phyloP scores from a whole-genome alignment of 1,140 invertebrate genomes.

The Heterodera schachtii region DNA sequence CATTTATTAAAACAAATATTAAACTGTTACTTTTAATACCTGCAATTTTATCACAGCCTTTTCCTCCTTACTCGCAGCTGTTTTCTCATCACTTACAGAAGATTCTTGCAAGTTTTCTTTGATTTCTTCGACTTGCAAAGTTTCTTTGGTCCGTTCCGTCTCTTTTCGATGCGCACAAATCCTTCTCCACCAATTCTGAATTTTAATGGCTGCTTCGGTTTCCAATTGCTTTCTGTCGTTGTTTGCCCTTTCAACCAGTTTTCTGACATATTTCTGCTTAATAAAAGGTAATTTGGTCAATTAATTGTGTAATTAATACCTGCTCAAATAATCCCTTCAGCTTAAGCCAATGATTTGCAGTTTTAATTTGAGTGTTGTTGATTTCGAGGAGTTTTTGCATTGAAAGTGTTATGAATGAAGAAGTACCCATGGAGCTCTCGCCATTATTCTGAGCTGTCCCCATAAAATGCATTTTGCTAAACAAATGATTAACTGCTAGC shows the following conservation, averaged over 20 bases:
- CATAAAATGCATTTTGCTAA: not conserved
- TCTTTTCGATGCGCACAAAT: not conserved
- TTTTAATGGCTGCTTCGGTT: conserved; percentile 1
- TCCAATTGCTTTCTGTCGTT: not conserved
- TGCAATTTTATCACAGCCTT: conserved; percentile 9
- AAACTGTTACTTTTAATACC: not conserved
- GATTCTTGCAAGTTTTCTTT: not conserved
- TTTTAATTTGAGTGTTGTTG: conserved; percentile 17
- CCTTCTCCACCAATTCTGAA: conserved; percentile 5
- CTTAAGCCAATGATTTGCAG: conserved; percentile 24
- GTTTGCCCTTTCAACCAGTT: not conserved
- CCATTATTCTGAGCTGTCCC: not conserved
- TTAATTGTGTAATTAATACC: not conserved
- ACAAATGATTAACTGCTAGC: no score
- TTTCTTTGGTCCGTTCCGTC: not conserved
- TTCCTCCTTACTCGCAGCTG: not conserved
- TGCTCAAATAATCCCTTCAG: conserved; percentile 20
- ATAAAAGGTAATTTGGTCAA: not conserved
- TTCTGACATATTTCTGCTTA: conserved; percentile 9
- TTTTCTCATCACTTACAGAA: not conserved
- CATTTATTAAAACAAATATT: not conserved
- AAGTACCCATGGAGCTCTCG: no score
- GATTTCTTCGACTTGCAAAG: not conserved
- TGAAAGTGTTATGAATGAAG: conserved; percentile 4
- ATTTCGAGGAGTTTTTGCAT: conserved; percentile 5